Conservation (phyloP, 2,888 invertebrate genomes). For the Anorthoa munda region DNA sequence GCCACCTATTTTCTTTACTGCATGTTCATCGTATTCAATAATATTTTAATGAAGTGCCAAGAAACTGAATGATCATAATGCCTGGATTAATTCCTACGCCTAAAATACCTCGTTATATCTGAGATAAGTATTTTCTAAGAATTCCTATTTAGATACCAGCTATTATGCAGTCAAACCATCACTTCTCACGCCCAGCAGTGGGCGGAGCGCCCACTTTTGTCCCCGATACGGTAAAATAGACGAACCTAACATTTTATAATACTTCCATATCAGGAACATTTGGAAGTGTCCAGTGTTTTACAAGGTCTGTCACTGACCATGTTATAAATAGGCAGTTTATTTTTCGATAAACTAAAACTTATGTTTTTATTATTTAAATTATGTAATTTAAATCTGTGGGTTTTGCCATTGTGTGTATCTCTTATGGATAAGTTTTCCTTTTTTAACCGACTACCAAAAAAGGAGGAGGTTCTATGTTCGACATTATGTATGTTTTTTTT, state of each 20-base stretch:
- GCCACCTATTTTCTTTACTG: neutral
- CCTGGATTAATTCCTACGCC: constrained; percentile 15
- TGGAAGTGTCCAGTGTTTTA: constrained; percentile 31
- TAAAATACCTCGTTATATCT: constrained; percentile 15
- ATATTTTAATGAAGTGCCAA: neutral
- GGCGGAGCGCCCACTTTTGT: constrained; percentile 62
- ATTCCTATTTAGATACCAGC: constrained; percentile 12
- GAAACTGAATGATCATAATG: neutral
- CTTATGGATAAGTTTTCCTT: constrained; percentile 12
- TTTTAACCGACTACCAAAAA: too few species aligned
- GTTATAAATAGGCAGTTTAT: constrained; percentile 46
- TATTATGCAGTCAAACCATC: constrained; percentile 46
- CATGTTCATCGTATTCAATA: neutral
- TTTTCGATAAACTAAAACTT: constrained; percentile 23
- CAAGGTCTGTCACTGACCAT: constrained; percentile 39
- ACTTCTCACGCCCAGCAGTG: constrained; percentile 44
- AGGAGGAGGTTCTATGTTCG: too few species aligned
- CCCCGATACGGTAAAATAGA: constrained; percentile 59
- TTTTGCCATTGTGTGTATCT: constrained; percentile 21
- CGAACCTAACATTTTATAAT: constrained; percentile 42
- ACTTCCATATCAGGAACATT: constrained; percentile 50
- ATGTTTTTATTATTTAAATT: constrained; percentile 56
- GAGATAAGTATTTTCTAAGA: constrained; percentile 7
- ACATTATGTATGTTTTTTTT: too few species aligned
- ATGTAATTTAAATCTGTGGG: constrained; percentile 11